These are phyloP conservation scores for Lophotis ruficrista DNA, from an alignment of 2,113 vertebrate genomes.

Conservation along the genomic window DNA sequence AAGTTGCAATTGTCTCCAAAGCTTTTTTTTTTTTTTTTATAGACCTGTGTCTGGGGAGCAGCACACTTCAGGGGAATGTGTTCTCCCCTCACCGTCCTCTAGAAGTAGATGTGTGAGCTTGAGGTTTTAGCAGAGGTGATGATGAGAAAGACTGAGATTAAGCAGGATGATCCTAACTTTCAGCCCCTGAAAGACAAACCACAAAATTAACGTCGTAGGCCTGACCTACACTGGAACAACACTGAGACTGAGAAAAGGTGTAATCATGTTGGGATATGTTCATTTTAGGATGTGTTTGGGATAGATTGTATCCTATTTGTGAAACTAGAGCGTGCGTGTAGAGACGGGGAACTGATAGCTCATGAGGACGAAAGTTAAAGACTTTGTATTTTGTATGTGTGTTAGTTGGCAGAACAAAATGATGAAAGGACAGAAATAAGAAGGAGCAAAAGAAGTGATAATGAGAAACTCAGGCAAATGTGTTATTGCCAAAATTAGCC, in stretches of 20 bases:
- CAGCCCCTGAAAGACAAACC: neutral
- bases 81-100: neutral
- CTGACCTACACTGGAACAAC: neutral
- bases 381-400: neutral
- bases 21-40: neutral
- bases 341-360: neutral
- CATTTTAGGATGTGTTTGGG: neutral
- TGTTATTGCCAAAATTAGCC: neutral
- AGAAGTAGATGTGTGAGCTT: neutral
- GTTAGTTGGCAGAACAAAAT: neutral
- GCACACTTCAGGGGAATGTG: rapidly evolving
- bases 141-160: neutral
- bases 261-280: neutral
- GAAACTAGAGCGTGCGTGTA: neutral
- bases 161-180: neutral
- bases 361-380: neutral
- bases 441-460: neutral
- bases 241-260: neutral
- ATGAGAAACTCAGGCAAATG: neutral
- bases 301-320: neutral
- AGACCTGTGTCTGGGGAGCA: neutral
- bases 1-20: neutral
- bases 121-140: neutral
- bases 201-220: neutral
- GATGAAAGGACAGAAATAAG: neutral